Percentiles rank a stretch among this genome's conserved stretches.
Evolutionary conservation across 2,888 invertebrate species (phyloP).

Genomic region (Brachyptera risi): DNA sequence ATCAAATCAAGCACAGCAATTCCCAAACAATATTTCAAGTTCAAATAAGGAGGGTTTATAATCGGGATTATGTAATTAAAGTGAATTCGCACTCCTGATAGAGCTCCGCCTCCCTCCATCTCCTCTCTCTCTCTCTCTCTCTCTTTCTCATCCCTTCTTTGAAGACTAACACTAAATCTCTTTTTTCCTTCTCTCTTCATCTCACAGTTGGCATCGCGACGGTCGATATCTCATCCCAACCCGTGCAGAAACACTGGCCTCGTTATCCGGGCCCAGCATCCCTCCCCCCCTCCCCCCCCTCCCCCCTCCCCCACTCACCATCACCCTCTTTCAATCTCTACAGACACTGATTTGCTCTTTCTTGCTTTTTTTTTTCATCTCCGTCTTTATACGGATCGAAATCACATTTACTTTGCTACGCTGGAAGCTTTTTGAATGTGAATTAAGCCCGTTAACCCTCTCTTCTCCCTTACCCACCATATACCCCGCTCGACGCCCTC

Average conservation of each 20-base stretch:
- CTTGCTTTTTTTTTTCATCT: constrained; percentile 25
- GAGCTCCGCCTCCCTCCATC: too few relatives aligned
- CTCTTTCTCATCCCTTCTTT: not conserved
- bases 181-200: not conserved
- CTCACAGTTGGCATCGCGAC: not conserved
- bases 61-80: too few relatives aligned
- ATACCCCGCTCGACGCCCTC: too few relatives aligned
- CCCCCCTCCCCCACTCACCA: not conserved
- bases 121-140: not conserved
- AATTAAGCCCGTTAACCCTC: constrained; percentile 33
- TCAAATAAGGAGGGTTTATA: too few relatives aligned
- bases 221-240: constrained; percentile 13
- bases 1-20: too few relatives aligned
- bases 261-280: constrained; percentile 11
- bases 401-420: constrained; percentile 33
- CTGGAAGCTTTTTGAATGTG: too few relatives aligned
- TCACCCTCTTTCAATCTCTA: not conserved
- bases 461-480: not conserved
- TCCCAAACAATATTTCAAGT: too few relatives aligned
- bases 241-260: constrained; percentile 4
- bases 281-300: not conserved
- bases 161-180: too few relatives aligned
- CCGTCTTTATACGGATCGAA: constrained; percentile 28
- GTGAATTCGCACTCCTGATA: too few relatives aligned
- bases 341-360: constrained; percentile 21